Conservation (phyloP, 35 echinoderm and acorn worm species). For the Amphiura filiformis region DNA sequence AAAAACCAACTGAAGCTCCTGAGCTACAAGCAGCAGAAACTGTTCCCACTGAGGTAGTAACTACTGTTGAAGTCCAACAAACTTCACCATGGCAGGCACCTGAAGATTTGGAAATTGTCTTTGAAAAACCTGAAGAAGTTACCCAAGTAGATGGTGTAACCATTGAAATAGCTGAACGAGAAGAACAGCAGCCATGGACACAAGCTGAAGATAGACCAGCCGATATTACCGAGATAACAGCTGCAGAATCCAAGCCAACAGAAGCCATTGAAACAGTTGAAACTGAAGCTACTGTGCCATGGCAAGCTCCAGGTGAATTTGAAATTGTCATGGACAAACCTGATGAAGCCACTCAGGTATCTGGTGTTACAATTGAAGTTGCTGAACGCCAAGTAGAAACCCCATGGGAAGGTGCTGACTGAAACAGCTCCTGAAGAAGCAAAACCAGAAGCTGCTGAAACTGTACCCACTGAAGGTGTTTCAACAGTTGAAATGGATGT, state of each 20-base stretch:
- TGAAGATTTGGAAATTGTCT: conserved; percentile 3
- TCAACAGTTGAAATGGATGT: not conserved
- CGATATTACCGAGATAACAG: conserved; percentile 6
- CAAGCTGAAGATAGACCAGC: not conserved
- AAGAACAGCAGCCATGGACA: not conserved
- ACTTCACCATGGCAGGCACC: conserved; percentile 15
- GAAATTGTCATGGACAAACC: conserved; percentile 30
- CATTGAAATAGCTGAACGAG: not conserved
- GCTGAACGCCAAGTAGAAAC: not conserved
- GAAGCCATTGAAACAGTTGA: conserved; percentile 10
- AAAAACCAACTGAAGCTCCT: conserved; percentile 1
- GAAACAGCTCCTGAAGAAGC: conserved; percentile 26
- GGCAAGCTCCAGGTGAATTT: conserved; percentile 28
- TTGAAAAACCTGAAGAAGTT: not conserved
- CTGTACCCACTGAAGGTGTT: not conserved
- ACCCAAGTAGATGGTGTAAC: not conserved
- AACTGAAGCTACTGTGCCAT: conserved; percentile 23
- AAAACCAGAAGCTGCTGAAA: not conserved
- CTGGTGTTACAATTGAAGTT: conserved; percentile 21
- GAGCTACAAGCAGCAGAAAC: conserved; percentile 4
- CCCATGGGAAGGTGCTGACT: not conserved
- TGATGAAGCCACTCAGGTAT: conserved; percentile 41
- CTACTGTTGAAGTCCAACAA: conserved; percentile 29
- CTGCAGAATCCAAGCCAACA: conserved; percentile 18
- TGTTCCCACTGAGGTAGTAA: conserved; percentile 25